Evolutionary conservation across 1,140 invertebrate genomes (phyloP), one percentile per base, ranked within the genome.

Genomic region (Stratiolaelaps scimitus): DNA sequence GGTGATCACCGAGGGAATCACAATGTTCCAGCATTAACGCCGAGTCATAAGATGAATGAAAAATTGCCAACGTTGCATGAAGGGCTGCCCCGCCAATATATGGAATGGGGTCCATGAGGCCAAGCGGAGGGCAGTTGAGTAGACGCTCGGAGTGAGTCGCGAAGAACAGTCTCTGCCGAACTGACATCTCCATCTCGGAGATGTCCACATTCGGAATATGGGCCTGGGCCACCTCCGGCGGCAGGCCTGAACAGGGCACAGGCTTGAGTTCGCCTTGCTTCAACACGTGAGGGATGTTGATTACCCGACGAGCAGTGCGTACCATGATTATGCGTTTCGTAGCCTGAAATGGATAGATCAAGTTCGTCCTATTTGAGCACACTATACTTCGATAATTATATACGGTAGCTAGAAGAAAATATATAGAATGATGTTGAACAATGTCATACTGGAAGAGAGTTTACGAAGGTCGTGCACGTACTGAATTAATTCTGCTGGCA

Each of bases 251-350:
- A 34, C 53, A 60, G 26, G 53, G 53, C 20, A 68, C 56, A 17
- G 69, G 69, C 26, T 64, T 66, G 20, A 69, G 56, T 20, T 68
- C 64, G 29, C 69, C 68, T 34, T 70, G 69, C 19, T 68, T 64
- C 64, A 66, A 66, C 20, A 64, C 64, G 15, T 70, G 69, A 23
- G 69, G 68, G 2, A 69, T 69, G 19, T 68, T 70, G 30, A 70
- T 70, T 64, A 70, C 67, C 67, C 69, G 60, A n/a, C 69, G 66
- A 60, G 69, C 69, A 1, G 69, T 70, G 15, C 69, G 66, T 29
- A 70, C 67, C 7, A 68, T 70, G n/a, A 70, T 70, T n/a, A 70
- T 65, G 28, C 69, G 66, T 5, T 67, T 60, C 13, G 53, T 60
- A 29, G 26, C 26, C 53, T 60, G 53, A 17, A 26, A n/a, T n/a